phyloP scores from a whole-genome alignment of 2,797 vertebrate genomes.

The Chromobotia macracanthus region DNA sequence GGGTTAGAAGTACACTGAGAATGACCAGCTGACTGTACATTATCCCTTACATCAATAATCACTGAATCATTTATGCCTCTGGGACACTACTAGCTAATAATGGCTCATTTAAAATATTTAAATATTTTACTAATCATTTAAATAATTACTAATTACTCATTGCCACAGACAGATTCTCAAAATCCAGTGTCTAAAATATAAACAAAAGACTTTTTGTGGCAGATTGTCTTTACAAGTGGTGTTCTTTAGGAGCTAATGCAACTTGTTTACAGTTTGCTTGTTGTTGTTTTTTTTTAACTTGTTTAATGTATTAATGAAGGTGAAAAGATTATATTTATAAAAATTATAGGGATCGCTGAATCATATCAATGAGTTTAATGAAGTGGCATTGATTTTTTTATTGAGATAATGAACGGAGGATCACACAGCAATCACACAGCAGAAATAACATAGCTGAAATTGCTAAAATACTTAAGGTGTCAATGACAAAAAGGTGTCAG shows the following conservation, averaged over 20 bases:
- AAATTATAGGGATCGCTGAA: neutral
- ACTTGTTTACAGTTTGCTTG: neutral
- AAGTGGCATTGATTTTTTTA: neutral
- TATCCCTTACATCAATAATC: neutral
- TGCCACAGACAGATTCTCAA: neutral
- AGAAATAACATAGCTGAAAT: no score
- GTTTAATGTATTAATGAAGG: neutral
- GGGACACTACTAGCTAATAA: neutral
- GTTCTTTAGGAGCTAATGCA: neutral
- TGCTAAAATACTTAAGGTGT: no score
- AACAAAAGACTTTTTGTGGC: neutral
- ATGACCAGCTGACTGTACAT: neutral
- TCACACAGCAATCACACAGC: no score
- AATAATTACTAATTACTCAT: neutral
- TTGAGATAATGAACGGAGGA: conserved; percentile 5
- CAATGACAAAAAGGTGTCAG: no score
- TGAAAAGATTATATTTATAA: neutral
- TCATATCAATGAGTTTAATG: neutral
- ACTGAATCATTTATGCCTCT: neutral
- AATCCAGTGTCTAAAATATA: neutral
- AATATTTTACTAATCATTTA: no score
- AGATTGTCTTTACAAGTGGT: neutral
- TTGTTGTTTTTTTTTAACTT: neutral
- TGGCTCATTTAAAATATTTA: neutral
- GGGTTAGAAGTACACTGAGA: neutral